Evolutionary conservation across 2,797 vertebrate genomes (phyloP).

Genomic region (Epinephelus coioides): DNA sequence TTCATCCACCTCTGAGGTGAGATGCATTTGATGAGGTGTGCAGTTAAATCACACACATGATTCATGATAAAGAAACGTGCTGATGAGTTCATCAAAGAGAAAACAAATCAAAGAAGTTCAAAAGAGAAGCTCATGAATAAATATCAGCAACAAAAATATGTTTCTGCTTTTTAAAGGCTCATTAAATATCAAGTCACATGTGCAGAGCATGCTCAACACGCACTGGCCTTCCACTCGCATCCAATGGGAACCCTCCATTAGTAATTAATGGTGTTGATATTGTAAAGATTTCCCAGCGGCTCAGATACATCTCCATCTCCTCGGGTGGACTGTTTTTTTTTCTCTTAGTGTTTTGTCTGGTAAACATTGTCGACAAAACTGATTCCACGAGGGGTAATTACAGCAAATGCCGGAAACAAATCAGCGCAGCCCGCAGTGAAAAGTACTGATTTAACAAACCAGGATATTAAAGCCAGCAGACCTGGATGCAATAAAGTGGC

Average conservation of each 20-base stretch:
- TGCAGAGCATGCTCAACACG: constrained; percentile 24
- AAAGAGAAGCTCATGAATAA: constrained; percentile 41
- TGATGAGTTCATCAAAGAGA: constrained; percentile 30
- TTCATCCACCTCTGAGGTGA: too few species aligned
- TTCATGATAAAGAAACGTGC: constrained; percentile 12
- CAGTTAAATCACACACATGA: constrained; percentile 27
- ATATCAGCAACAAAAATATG: constrained; percentile 6
- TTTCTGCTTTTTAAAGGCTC: constrained; percentile 34
- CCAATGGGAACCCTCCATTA: constrained; percentile 45
- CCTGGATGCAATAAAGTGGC: constrained; percentile 58
- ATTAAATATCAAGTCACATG: constrained; percentile 42
- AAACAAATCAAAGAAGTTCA: not conserved
- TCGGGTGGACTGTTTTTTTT: constrained; percentile 46
- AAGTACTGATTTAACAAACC: constrained; percentile 51
- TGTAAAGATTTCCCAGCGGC: constrained; percentile 69
- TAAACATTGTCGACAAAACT: constrained; percentile 63
- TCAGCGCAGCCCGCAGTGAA: constrained; percentile 55
- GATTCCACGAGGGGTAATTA: constrained; percentile 76
- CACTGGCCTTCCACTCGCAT: constrained; percentile 23
- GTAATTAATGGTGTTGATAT: constrained; percentile 74
- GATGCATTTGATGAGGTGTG: constrained; percentile 30
- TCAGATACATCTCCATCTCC: constrained; percentile 62
- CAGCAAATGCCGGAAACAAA: constrained; percentile 51
- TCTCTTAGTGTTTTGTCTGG: constrained; percentile 54
- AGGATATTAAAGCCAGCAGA: constrained; percentile 73